Conservation (phyloP, 30 jellyfish, hydroid and myxozoan species). For the Phacellophora camtschatica region DNA sequence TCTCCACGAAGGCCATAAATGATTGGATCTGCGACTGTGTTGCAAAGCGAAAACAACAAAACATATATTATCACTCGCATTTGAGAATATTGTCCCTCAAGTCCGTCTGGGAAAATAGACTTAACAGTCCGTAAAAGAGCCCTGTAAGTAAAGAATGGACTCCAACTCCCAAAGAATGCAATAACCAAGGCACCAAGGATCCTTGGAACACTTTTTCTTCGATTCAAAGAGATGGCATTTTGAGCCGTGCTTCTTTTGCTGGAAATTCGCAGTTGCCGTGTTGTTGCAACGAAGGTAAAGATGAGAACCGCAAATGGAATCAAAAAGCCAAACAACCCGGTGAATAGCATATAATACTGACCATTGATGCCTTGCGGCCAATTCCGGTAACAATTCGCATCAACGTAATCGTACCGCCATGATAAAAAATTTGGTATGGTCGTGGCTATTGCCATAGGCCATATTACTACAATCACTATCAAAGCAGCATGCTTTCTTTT, state of each 20-base stretch:
- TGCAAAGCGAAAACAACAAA: conserved; percentile 44
- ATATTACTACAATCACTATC: conserved; percentile 21
- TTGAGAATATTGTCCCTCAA: conserved; percentile 54
- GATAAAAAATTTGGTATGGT: conserved; percentile 58
- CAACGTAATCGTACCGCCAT: conserved; percentile 9
- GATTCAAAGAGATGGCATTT: conserved; percentile 3
- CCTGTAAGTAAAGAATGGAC: conserved; percentile 70
- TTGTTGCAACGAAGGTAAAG: conserved; percentile 41
- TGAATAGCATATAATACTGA: conserved; percentile 10
- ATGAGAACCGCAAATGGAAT: conserved; percentile 35
- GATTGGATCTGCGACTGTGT: conserved; percentile 71
- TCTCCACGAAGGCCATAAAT: conserved; percentile 57
- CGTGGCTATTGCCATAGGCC: conserved; percentile 40
- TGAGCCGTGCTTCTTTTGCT: background rate
- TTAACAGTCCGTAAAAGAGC: conserved; percentile 56
- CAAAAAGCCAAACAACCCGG: conserved; percentile 32
- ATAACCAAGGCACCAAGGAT: conserved; percentile 42
- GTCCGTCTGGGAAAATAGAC: conserved; percentile 56
- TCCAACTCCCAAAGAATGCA: conserved; percentile 65
- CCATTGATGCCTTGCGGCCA: conserved; percentile 63
- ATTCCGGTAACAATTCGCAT: conserved; percentile 44
- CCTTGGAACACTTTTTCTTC: conserved; percentile 47
- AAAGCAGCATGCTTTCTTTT: conserved; percentile 37
- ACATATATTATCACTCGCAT: conserved; percentile 41
- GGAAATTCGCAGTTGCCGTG: conserved; percentile 20